Evolutionary conservation across 2,888 invertebrate genomes (phyloP), one percentile per base, ranked within the genome.

Genomic region (Azorinus chamasolen): DNA sequence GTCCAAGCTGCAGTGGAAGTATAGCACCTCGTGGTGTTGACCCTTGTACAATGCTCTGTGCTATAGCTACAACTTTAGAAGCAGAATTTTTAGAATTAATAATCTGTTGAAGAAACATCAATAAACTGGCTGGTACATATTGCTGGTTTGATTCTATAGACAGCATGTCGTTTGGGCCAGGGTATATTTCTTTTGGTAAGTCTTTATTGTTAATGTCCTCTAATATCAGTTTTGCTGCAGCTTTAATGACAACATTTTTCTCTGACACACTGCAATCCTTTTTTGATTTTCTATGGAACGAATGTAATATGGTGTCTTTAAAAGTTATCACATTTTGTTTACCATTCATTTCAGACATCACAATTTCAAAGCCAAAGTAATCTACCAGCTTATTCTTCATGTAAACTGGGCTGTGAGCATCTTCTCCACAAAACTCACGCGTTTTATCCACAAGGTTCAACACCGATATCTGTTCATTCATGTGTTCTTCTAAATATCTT

Each of bases 271-370:
- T 55, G 14, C 43, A 63, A 32, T 32, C 43, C 8, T 41, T 58
- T n/a, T n/a, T n/a, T n/a, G n/a, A n/a, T n/a, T n/a, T n/a, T n/a
- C n/a, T n/a, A n/a, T n/a, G n/a, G n/a, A 74, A 66, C 16, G 55
- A 48, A 62, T 74, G 63, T 37, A 66, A 39, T 22, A 73, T 73
- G 2, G 53, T 27, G 14, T 53, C 53, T 37, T 58, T 58, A 48
- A 75, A 69, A 48, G 69, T 69, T 14, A 75, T 43, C 25, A 69
- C 59, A 54, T 64, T 41, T 10, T 41, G 41, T 41, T 61, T 70
- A 1, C 70, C 65, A 65, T n/a, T n/a, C n/a, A n/a, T n/a, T n/a
- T n/a, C n/a, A n/a, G n/a, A n/a, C n/a, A n/a, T n/a, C n/a, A n/a
- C 45, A 16, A 76, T 65, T 24, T 55, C 43, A 37, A 12, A 24